Evolutionary conservation across 2,113 vertebrate genomes (phyloP), one percentile per base, ranked within the genome.

Genomic region (Climacteris rufus): DNA sequence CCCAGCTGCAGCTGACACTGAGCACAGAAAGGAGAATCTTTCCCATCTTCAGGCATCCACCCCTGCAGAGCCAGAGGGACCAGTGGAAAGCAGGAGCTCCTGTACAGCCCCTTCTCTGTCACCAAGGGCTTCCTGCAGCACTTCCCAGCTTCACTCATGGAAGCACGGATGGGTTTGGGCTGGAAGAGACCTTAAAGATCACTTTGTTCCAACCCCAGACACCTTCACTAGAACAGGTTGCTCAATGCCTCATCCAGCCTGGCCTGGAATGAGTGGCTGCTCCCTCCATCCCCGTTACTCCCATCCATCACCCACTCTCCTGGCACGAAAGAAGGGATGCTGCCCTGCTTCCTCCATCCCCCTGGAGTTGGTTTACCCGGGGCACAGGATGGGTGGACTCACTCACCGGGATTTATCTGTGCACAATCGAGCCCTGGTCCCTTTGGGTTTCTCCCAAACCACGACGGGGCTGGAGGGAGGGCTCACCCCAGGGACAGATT

Each of bases 371-470:
- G 44, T 89, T 39, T 13, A n/a, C n/a, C 22, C 23, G n/a, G 87
- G 79, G 20, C 54, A 63, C n/a, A 22, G 88, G 31, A 22, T 10
- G 77, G 90, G 66, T 44, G 89, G 63, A 20, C 33, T 64, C 25
- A 7, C 31, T 13, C 23, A 5, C 31, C 23, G 10, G 1, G 39
- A n/a, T 89, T 47, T 52, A 27, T 39, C 66, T 10, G 11, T 60
- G 28, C 6, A 1, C 33, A 3, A 7, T 66, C 0, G 7, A 89
- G 49, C 64, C 87, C 63, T 49, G n/a, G 20, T 0, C n/a, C 76
- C 40, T 49, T 61, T 31, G 84, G 37, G 77, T 9, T 76, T 39
- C n/a, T 84, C 90, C 64, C 92, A 87, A 30, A 21, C 30, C 68
- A 31, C 3, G 3, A 4, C 35, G 37, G 57, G 53, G 77, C 59